Evolutionary conservation across 2,797 vertebrate genomes (phyloP), one percentile per base, ranked within the genome.

Genomic region (Denticeps clupeoides): DNA sequence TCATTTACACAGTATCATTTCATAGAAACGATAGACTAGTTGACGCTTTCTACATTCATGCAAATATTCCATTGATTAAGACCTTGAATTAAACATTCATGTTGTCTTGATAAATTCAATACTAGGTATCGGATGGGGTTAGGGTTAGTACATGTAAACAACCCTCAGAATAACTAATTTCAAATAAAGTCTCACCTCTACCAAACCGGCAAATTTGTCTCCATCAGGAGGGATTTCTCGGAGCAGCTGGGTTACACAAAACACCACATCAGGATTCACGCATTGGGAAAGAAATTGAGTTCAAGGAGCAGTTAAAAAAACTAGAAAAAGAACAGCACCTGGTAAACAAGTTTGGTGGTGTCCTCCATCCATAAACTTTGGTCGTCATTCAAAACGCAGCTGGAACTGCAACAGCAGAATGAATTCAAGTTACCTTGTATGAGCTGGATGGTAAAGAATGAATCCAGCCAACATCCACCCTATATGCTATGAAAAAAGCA

Each of bases 281-380:
- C n/a, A n/a, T n/a, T n/a, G n/a, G n/a, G n/a, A n/a, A n/a, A n/a
- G n/a, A n/a, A n/a, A 13, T 15, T 8, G 6, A 35, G 9, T 13
- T 18, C 15, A 35, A 5, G 31, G 6, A 5, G 5, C 31, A n/a
- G 12, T 13, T 31, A 31, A 4, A 33, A 33, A 32, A 15, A 15
- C 19, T 21, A 3, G 2, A 31, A 32, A 19, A 23, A 31, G 13
- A 9, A 18, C 18, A 16, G 23, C 27, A 99, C 95, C 91, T 99
- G 91, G 77, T 94, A 94, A 41, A 96, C 91, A 7, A 88, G 80
- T 71, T 94, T 92, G n/a, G 89, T 92, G 4, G 94, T 98, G 56
- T 97, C 93, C 70, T 99, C 95, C 67, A 99, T 95, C 95, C 95
- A 99, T 1, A 85, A 62, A 7, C 85, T 82, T 59, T 99, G 95